Evolutionary conservation across 2,888 invertebrate genomes (phyloP).

Genomic region (Acronicta aceris): DNA sequence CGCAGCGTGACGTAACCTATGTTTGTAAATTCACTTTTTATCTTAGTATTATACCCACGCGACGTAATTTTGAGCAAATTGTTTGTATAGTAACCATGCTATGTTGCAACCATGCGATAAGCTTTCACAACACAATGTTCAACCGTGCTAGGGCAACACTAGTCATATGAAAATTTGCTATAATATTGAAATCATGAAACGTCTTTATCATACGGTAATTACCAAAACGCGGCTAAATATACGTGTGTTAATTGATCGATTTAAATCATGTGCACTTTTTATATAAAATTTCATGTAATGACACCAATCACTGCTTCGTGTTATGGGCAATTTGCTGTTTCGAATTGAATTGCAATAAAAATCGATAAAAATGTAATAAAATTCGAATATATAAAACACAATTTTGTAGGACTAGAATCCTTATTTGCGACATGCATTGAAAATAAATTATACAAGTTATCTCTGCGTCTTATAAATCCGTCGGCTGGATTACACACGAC

Average conservation of each 20-base stretch:
- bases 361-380: constrained; percentile 1
- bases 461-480: not conserved
- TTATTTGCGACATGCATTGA: constrained; percentile 20
- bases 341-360: not conserved
- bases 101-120: constrained; percentile 34
- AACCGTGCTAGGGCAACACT: constrained; percentile 57
- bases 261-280: constrained; percentile 36
- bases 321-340: constrained; percentile 31
- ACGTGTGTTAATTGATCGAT: constrained; percentile 27
- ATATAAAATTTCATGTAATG: constrained; percentile 46
- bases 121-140: constrained; percentile 53
- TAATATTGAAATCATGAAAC: constrained; percentile 33
- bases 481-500: not conserved
- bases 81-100: constrained; percentile 16
- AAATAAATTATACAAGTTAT: constrained; percentile 4
- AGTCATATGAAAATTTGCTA: constrained; percentile 43
- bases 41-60: too few relatives aligned
- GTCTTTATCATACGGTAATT: constrained; percentile 15
- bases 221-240: constrained; percentile 29
- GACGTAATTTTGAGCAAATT: constrained; percentile 5
- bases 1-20: constrained; percentile 3
- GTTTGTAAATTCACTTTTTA: not conserved
- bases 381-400: constrained; percentile 29
- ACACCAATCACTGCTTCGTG: constrained; percentile 15
- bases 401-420: constrained; percentile 42